phyloP scores from a whole-genome alignment of 53 echinoderm and acorn worm species.

The Echinarachnius parma region DNA sequence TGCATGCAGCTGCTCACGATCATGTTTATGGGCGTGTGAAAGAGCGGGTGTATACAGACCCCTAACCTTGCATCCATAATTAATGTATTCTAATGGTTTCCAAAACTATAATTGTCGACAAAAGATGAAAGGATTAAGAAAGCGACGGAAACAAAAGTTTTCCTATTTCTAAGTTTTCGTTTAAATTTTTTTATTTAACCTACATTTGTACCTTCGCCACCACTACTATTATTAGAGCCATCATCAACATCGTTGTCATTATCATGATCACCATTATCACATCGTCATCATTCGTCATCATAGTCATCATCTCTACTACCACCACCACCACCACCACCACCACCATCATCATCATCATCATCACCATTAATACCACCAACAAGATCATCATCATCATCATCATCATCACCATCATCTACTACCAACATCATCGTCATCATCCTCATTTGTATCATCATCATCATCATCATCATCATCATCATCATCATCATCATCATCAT shows the following conservation, averaged over 20 bases:
- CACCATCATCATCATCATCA: constrained; percentile 18
- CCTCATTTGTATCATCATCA: not conserved
- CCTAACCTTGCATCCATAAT: constrained; percentile 34
- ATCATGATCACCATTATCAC: constrained; percentile 7
- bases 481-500: not conserved
- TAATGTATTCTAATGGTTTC: no score
- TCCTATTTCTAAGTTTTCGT: no score
- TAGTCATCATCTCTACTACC: not conserved
- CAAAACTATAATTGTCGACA: no score
- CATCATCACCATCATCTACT: constrained; percentile 19
- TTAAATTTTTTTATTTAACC: no score
- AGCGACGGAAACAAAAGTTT: no score
- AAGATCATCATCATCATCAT: not conserved
- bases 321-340: not conserved
- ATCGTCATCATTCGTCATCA: not conserved
- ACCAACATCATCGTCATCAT: not conserved
- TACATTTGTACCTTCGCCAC: no score
- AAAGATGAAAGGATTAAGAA: no score
- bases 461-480: not conserved
- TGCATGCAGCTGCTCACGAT: constrained; percentile 15
- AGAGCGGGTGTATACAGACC: not conserved
- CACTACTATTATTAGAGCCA: not conserved
- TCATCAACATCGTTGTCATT: not conserved
- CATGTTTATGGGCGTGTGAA: constrained; percentile 35
- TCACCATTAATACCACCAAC: not conserved